Conservation (phyloP, 2,113 vertebrate species). For the Tor tambroides region DNA sequence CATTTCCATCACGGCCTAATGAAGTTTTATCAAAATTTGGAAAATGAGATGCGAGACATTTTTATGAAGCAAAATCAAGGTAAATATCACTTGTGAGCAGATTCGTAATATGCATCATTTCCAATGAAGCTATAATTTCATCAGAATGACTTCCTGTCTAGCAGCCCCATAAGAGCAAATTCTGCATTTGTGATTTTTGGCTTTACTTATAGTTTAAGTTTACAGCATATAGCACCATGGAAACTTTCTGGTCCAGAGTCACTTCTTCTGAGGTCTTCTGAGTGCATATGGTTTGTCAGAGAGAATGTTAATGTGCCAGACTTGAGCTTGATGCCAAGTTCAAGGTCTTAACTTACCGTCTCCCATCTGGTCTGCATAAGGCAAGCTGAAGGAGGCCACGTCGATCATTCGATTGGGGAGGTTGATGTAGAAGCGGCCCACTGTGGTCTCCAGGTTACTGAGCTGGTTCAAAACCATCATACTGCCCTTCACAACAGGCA, state of each 20-base stretch:
- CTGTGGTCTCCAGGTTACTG: conserved; percentile 96
- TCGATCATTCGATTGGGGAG: conserved; percentile 98
- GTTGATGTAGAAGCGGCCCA: conserved; percentile 98
- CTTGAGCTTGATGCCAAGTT: not conserved
- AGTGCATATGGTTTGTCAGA: conserved; percentile 7
- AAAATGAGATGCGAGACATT: not conserved
- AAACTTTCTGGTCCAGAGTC: not conserved
- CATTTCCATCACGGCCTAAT: not conserved
- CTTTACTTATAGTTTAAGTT: not conserved
- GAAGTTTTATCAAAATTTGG: not conserved
- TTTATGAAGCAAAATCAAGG: not conserved
- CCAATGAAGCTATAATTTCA: not conserved
- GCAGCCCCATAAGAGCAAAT: not conserved
- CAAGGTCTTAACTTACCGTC: conserved; percentile 82
- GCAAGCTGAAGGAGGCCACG: conserved; percentile 92
- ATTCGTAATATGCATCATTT: not conserved
- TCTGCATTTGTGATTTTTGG: conserved; percentile 11
- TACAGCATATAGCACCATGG: conserved; percentile 8
- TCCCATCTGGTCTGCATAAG: conserved; percentile 95
- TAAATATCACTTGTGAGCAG: not conserved
- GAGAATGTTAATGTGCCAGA: conserved; percentile 12
- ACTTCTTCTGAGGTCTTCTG: not conserved
- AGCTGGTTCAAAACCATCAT: conserved; percentile 99
- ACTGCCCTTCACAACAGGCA: conserved; percentile 92
- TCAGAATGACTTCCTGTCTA: not conserved